Base-by-base conservation (phyloP, 2,797 vertebrate genomes). In the Crenuchus spilurus region DNA sequence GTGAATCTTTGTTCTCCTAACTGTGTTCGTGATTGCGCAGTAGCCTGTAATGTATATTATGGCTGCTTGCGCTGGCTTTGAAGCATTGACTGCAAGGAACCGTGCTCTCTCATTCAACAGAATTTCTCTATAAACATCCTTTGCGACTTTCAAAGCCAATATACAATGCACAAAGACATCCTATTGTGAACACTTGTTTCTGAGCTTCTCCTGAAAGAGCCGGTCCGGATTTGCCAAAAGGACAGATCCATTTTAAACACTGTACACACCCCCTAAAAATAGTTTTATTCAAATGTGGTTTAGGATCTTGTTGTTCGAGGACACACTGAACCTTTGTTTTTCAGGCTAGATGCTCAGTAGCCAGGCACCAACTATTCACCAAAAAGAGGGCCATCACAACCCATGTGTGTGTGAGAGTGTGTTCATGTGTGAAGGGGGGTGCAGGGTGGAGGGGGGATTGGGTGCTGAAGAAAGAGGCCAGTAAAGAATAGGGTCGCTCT, bases 241-340 rank as follows among this genome's bases (percentile, higher is more conserved):
- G 69, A 76, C 41, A 58, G 77, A 74, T 74, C 75, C 66, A 72
- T 82, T 71, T 58, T 77, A 70, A 80, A 41, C 77, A 79, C 82
- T 87, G 83, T 87, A 64, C 49, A 26, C 79, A 79, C 55, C 20
- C 44, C 84, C 72, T 78, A 77, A 83, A 87, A 85, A 80, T 85
- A 83, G 70, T 80, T 83, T 80, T 77, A 77, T 82, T 86, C 77
- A 80, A 84, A 82, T 84, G 76, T 72, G 79, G 77, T 84, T 83
- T 77, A 31, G 78, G 64, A 70, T 52, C 49, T 68, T 37, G 67
- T 78, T 75, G 71, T 72, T 68, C 67, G 62, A 74, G 78, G 75
- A 82, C 77, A 82, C 79, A 82, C 79, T 82, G 87, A 80, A 84
- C 79, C 84, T 88, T 90, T 92, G 89, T 92, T 87, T 90, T 82